phyloP scores from a whole-genome alignment of 2,888 invertebrate genomes.

The Eucriotettix oculatus region DNA sequence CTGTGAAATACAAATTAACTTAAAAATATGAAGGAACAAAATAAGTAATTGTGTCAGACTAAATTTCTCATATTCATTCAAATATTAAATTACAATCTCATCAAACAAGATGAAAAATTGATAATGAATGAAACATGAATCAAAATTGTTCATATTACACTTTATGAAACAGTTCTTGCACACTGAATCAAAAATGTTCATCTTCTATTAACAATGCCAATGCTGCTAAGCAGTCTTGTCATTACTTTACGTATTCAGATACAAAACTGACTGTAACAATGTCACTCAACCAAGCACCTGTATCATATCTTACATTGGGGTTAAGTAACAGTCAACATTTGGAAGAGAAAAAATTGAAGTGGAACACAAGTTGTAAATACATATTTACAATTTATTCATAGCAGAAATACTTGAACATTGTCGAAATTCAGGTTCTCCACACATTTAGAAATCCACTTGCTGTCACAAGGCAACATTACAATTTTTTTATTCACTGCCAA shows the following conservation, averaged over 20 bases:
- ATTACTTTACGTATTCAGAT: too few species aligned
- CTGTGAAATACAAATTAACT: slow-evolving; percentile 1
- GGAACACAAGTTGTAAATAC: too few species aligned
- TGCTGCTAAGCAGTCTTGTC: too few species aligned
- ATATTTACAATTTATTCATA: too few species aligned
- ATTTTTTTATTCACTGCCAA: neutral
- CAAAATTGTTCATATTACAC: slow-evolving; percentile 1
- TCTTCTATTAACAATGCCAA: neutral
- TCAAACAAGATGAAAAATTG: slow-evolving; percentile 5
- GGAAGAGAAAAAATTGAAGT: too few species aligned
- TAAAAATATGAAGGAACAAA: slow-evolving; percentile 1
- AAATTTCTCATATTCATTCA: slow-evolving; percentile 8
- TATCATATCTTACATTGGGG: too few species aligned
- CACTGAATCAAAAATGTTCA: slow-evolving; percentile 5
- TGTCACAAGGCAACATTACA: neutral
- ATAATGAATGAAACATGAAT: slow-evolving; percentile 4
- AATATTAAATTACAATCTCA: slow-evolving; percentile 11
- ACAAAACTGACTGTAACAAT: too few species aligned
- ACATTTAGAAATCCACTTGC: too few species aligned
- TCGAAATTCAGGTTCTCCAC: too few species aligned
- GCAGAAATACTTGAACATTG: too few species aligned
- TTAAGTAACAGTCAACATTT: too few species aligned
- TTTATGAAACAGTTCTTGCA: slow-evolving; percentile 6
- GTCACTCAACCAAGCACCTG: too few species aligned
- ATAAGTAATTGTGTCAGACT: slow-evolving; percentile 3